A percentile compares a stretch with the other conserved stretches of the same genome.
These are phyloP conservation scores for Phytoseiulus persimilis DNA, from an alignment of 2,888 invertebrate genomes.

Conservation along the genomic window DNA sequence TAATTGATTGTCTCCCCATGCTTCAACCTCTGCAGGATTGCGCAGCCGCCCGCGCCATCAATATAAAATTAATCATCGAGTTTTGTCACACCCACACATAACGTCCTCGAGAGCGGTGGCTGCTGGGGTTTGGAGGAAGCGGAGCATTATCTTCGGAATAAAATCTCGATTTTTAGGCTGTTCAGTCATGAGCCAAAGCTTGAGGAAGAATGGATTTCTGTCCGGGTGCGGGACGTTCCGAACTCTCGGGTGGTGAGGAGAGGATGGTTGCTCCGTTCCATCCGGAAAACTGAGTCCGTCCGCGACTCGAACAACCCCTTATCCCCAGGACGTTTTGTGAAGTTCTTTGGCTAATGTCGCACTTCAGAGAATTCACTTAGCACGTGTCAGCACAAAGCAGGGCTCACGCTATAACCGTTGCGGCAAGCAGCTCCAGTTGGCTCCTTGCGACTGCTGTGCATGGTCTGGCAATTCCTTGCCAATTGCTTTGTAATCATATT, in stretches of 20 bases:
- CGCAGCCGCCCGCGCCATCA: background rate
- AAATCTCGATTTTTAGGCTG: too few species aligned
- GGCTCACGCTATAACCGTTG: background rate
- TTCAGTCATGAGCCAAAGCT: too few species aligned
- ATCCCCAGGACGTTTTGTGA: background rate
- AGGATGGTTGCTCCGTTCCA: too few species aligned
- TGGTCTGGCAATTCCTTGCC: background rate
- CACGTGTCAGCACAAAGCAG: background rate
- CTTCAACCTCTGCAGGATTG: background rate
- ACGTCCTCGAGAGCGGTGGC: too few species aligned
- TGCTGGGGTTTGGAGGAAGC: too few species aligned
- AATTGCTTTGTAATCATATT: background rate
- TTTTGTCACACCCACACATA: background rate
- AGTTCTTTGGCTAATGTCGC: background rate
- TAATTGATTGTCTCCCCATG: background rate
- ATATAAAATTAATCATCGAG: background rate
- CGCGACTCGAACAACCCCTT: too few species aligned
- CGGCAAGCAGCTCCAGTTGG: background rate
- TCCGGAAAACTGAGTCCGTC: too few species aligned
- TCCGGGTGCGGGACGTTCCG: too few species aligned
- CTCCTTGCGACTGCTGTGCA: background rate
- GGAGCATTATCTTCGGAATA: too few species aligned
- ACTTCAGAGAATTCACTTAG: background rate
- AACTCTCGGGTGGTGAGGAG: too few species aligned
- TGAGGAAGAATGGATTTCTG: too few species aligned